Evolutionary conservation across 64 coral and sea anemone genomes (phyloP).

Genomic region (Cladopsammia gracilis): DNA sequence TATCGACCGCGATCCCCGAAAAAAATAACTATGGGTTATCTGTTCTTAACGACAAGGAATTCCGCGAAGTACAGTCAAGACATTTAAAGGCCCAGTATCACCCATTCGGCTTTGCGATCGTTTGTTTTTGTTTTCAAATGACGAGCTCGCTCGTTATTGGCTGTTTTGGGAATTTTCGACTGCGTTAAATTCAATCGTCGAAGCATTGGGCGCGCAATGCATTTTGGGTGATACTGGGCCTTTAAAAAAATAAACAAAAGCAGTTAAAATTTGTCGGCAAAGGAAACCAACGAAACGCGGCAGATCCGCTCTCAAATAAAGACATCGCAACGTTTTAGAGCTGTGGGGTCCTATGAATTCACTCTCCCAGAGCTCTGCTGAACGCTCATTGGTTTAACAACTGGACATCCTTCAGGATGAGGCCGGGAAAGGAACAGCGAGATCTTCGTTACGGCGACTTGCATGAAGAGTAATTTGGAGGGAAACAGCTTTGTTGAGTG

Average conservation of each 20-base stretch:
- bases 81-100: no score
- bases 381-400: conserved; percentile 37
- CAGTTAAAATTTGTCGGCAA: conserved; percentile 55
- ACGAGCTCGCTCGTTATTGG: no score
- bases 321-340: conserved; percentile 21
- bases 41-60: not conserved
- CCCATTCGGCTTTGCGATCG: no score
- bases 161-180: no score
- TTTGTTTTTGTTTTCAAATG: no score
- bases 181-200: no score
- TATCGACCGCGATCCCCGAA: no score
- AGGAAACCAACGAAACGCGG: conserved; percentile 47
- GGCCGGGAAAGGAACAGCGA: conserved; percentile 32
- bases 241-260: conserved; percentile 69
- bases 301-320: conserved; percentile 33
- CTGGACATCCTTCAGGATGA: conserved; percentile 27
- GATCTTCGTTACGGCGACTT: conserved; percentile 46
- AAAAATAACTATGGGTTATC: no score
- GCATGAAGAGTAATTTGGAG: not conserved
- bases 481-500: no score
- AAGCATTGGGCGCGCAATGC: no score
- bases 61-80: conserved; percentile 31
- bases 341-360: conserved; percentile 13
- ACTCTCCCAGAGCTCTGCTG: conserved; percentile 35
- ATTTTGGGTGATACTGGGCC: no score